These are phyloP conservation scores for Cancer borealis DNA, from an alignment of 2,888 invertebrate genomes.

Conservation along the genomic window DNA sequence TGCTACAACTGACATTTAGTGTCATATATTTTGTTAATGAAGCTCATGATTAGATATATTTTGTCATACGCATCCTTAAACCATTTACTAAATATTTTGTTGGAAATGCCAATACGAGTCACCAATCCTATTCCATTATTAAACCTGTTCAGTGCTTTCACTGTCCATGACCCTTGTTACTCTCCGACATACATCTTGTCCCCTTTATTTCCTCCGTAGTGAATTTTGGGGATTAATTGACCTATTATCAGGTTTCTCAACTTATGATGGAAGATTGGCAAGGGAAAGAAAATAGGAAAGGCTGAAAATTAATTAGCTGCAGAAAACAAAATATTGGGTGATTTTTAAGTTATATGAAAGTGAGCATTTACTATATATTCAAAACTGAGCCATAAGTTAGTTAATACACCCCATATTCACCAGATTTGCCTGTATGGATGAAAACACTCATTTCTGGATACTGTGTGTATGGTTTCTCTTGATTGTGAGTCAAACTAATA, in stretches of 20 bases:
- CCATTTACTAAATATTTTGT: too few relatives aligned
- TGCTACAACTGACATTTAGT: too few relatives aligned
- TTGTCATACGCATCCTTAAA: too few relatives aligned
- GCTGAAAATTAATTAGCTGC: background rate
- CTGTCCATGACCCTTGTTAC: background rate
- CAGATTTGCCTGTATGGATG: background rate
- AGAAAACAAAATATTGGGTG: too few relatives aligned
- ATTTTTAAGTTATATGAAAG: conserved; percentile 6
- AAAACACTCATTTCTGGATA: conserved; percentile 43
- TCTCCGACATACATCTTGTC: too few relatives aligned
- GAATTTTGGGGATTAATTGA: background rate
- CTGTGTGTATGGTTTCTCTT: conserved; percentile 1
- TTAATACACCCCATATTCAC: background rate
- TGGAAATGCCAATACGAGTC: background rate
- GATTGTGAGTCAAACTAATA: conserved; percentile 63
- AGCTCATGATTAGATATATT: too few relatives aligned
- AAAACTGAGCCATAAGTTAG: background rate
- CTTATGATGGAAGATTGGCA: background rate
- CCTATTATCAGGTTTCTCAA: background rate
- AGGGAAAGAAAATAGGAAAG: background rate
- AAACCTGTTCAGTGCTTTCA: background rate
- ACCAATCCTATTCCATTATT: background rate
- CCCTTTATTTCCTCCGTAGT: background rate
- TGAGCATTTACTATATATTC: background rate
- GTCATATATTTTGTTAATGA: too few relatives aligned